Base-by-base conservation (phyloP, 2,797 vertebrate genomes). In the Tadarida brasiliensis region DNA sequence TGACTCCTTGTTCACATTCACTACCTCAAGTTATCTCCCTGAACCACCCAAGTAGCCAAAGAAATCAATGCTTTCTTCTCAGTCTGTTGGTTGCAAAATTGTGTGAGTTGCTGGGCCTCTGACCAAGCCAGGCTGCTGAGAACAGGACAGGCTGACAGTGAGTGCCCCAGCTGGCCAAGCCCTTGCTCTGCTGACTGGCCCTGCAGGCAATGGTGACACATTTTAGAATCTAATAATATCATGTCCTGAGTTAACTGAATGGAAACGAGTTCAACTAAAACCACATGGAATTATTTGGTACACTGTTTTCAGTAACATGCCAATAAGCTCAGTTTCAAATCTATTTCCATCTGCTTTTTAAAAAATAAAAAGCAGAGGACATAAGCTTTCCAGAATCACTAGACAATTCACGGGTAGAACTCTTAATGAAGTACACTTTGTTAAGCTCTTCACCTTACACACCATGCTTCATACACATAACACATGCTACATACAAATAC, bases 241-340 rank as follows among this genome's bases (percentile, higher is more conserved):
- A 84, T 63, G 54, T 30, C 35, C 87, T 39, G 74, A 89, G 85
- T 84, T 95, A 95, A 87, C 0, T 0, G 28, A 91, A 65, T 67
- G 92, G n/a, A 92, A 94, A 92, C 19, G 61, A 89, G 28, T 91
- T 91, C 77, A 93, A 78, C 93, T 57, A 84, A 96, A 93, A 78
- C 44, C 93, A 93, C 83, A 59, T 44, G 88, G 39, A 87, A 88
- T 92, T 88, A 93, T 93, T 88, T 94, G 90, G 47, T 92, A 70
- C 0, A 35, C 49, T 82, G 83, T 92, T 90, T 96, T 77, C 61
- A 97, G 93, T 33, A 88, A 82, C 20, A 68, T 15, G 15, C n/a
- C 86, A 90, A 59, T 28, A 73, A 83, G 16, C 39, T 67, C 63
- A 61, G 51, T 67, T 92, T 91, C 51, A 92, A 88, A 97, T 89